A percentile compares a stretch with the other conserved stretches of the same genome.
phyloP scores from a whole-genome alignment of 2,113 vertebrate species.

The Mustela nigripes region DNA sequence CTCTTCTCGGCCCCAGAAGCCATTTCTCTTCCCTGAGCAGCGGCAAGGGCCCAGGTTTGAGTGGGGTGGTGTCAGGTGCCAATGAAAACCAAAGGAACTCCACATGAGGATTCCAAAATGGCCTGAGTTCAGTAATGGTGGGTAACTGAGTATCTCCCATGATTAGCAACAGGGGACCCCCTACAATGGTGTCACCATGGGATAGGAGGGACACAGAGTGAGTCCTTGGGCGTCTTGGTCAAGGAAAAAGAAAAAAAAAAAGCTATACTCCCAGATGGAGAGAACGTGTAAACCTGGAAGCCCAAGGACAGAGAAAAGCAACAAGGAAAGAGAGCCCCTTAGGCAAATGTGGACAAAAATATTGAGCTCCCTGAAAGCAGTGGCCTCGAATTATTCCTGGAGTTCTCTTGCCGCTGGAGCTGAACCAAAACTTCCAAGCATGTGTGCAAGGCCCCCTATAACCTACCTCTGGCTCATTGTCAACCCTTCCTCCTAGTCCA shows the following conservation, averaged over 20 bases:
- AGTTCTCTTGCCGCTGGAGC: background rate
- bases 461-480: background rate
- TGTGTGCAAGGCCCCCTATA: fast-evolving
- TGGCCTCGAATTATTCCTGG: background rate
- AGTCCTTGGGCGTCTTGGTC: background rate
- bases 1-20: fast-evolving
- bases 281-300: background rate
- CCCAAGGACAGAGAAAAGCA: background rate
- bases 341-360: background rate
- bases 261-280: background rate
- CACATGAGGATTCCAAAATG: background rate
- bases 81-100: background rate
- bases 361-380: background rate
- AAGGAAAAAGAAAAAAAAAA: background rate
- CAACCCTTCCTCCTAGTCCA: too few species aligned
- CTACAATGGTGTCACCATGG: background rate
- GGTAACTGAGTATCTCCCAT: background rate
- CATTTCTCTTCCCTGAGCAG: background rate
- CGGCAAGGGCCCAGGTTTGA: background rate
- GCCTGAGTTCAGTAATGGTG: background rate
- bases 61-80: too few species aligned
- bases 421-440: background rate
- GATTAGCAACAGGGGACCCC: too few species aligned
- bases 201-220: background rate
- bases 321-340: background rate